These are phyloP conservation scores for Neoseiulus cucumeris DNA, from an alignment of 1,140 invertebrate genomes.

Conservation along the genomic window DNA sequence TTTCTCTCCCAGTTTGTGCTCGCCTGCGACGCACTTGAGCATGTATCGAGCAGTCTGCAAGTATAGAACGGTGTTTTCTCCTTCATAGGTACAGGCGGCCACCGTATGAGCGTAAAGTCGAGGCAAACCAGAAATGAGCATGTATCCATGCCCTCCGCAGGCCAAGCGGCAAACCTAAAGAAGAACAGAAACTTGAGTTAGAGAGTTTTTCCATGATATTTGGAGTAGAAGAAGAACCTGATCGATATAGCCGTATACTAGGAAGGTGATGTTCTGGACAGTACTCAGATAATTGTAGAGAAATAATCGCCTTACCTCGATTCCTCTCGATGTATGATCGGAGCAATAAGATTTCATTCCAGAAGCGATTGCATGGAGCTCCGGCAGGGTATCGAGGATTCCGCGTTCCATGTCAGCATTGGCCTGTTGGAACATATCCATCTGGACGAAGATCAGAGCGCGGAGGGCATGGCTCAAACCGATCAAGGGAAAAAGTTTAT, in stretches of 20 bases:
- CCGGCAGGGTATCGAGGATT: conserved; percentile 51
- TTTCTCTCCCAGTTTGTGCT: too few relatives aligned
- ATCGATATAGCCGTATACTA: too few relatives aligned
- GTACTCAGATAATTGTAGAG: too few relatives aligned
- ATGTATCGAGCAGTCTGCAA: conserved; percentile 59
- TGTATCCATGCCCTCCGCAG: conserved; percentile 85
- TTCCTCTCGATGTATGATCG: conserved; percentile 43
- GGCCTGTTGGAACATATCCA: conserved; percentile 59
- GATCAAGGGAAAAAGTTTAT: conserved; percentile 63
- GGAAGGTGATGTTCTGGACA: too few relatives aligned
- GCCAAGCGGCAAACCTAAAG: conserved; percentile 43
- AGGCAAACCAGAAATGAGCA: conserved; percentile 61
- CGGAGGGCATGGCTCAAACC: conserved; percentile 53
- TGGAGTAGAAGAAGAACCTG: too few relatives aligned
- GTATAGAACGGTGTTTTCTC: conserved; percentile 75
- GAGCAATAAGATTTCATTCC: conserved; percentile 71
- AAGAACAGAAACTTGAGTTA: too few relatives aligned
- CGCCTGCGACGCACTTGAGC: too few relatives aligned
- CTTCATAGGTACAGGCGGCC: conserved; percentile 77
- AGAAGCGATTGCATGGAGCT: conserved; percentile 70
- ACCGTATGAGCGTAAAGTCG: conserved; percentile 55
- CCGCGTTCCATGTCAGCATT: conserved; percentile 52
- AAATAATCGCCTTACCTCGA: conserved; percentile 38
- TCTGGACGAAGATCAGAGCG: conserved; percentile 47
- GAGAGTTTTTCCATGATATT: too few relatives aligned